phyloP scores from a whole-genome alignment of 2,888 invertebrate species.

The Arrhopalites spinosus region DNA sequence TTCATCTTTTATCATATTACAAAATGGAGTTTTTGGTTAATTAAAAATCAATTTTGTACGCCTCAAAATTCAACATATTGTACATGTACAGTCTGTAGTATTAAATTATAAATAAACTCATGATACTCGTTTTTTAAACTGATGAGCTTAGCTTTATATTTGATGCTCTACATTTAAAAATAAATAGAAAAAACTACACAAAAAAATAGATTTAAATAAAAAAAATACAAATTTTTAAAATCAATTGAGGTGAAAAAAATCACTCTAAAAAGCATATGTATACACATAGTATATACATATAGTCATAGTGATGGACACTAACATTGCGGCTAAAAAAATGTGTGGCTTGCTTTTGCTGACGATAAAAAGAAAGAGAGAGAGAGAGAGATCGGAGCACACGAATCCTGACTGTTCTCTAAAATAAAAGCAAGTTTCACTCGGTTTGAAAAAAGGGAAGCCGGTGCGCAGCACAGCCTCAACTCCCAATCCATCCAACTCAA shows the following conservation, averaged over 20 bases:
- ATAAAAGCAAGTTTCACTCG: slow-evolving; percentile 20
- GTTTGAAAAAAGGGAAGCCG: slow-evolving; percentile 26
- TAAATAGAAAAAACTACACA: no score
- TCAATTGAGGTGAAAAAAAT: neutral
- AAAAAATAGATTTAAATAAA: no score
- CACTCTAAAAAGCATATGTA: neutral
- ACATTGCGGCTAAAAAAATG: slow-evolving; percentile 11
- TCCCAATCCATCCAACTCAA: slow-evolving; percentile 19
- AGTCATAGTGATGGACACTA: slow-evolving; percentile 33
- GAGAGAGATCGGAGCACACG: neutral
- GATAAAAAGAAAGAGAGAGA: neutral
- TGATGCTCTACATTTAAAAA: no score
- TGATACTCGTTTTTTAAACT: no score
- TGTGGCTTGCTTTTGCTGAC: no score
- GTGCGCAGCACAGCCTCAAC: slow-evolving; percentile 16
- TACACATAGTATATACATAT: neutral
- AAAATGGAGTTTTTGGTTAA: no score
- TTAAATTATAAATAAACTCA: no score
- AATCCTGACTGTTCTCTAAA: slow-evolving; percentile 30
- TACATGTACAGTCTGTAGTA: neutral
- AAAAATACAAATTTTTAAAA: no score
- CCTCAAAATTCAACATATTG: neutral
- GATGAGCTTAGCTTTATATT: no score
- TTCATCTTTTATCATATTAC: no score
- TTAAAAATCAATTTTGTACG: no score